Conservation (phyloP, 2,113 vertebrate species). For the Campylorhamphus procurvoides region DNA sequence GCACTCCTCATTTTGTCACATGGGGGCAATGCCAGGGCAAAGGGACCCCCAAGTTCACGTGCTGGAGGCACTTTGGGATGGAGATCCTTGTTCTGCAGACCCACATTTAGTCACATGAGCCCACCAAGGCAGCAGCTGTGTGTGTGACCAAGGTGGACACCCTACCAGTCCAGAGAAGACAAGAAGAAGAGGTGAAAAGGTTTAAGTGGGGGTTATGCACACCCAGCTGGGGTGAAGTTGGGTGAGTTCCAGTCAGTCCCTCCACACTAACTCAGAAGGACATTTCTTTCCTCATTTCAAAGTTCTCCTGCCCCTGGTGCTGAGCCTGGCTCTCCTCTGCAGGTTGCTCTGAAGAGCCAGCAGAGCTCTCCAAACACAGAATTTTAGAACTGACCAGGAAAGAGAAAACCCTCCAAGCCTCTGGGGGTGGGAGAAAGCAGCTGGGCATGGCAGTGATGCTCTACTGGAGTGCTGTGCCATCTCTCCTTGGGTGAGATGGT, state of each 20-base stretch:
- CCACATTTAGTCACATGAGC: rapidly evolving
- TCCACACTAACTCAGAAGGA: background rate
- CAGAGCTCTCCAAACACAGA: background rate
- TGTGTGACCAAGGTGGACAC: background rate
- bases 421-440: background rate
- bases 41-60: rapidly evolving
- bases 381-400: background rate
- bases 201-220: background rate
- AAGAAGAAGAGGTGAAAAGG: background rate
- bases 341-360: background rate
- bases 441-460: background rate
- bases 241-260: background rate
- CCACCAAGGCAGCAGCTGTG: background rate
- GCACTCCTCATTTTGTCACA: rapidly evolving
- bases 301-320: background rate
- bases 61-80: background rate
- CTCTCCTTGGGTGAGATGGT: background rate
- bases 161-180: too few species aligned
- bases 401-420: background rate
- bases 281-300: background rate
- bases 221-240: background rate
- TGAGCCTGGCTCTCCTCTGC: background rate
- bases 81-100: background rate
- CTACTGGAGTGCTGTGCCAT: rapidly evolving
- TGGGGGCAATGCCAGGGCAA: background rate